Conservation (phyloP, 2,797 vertebrate genomes). For the Lycodopsis pacificus region DNA sequence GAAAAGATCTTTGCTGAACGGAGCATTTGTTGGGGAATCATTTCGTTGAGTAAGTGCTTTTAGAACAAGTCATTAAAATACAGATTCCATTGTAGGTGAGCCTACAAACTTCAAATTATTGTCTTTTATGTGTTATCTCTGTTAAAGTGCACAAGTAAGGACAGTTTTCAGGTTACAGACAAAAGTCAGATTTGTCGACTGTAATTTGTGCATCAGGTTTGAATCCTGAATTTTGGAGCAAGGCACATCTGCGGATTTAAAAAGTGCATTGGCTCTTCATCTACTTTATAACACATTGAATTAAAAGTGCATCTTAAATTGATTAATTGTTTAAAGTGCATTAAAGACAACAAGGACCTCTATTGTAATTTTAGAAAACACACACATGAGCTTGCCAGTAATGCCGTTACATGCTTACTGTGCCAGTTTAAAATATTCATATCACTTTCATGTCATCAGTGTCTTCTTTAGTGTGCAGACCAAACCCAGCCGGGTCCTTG, state of each 20-base stretch:
- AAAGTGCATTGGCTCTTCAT: constrained; percentile 73
- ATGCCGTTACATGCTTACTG: constrained; percentile 39
- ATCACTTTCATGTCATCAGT: constrained; percentile 26
- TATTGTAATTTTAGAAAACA: constrained; percentile 28
- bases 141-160: constrained; percentile 69
- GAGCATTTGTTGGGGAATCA: constrained; percentile 14
- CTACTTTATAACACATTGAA: constrained; percentile 62
- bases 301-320: constrained; percentile 72
- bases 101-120: constrained; percentile 20
- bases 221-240: constrained; percentile 74
- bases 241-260: constrained; percentile 83
- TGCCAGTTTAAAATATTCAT: constrained; percentile 52
- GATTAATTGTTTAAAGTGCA: constrained; percentile 60
- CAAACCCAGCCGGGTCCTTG: constrained; percentile 80
- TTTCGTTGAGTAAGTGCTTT: constrained; percentile 48
- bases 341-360: constrained; percentile 44
- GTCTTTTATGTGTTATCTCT: constrained; percentile 23
- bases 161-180: constrained; percentile 46
- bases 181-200: constrained; percentile 52
- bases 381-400: constrained; percentile 24
- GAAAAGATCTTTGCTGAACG: constrained; percentile 5
- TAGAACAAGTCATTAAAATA: constrained; percentile 26
- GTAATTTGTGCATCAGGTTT: constrained; percentile 67
- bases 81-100: constrained; percentile 27
- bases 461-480: constrained; percentile 77